These are phyloP conservation scores for Macropis europaea DNA, from an alignment of 2,888 invertebrate species.

Conservation along the genomic window DNA sequence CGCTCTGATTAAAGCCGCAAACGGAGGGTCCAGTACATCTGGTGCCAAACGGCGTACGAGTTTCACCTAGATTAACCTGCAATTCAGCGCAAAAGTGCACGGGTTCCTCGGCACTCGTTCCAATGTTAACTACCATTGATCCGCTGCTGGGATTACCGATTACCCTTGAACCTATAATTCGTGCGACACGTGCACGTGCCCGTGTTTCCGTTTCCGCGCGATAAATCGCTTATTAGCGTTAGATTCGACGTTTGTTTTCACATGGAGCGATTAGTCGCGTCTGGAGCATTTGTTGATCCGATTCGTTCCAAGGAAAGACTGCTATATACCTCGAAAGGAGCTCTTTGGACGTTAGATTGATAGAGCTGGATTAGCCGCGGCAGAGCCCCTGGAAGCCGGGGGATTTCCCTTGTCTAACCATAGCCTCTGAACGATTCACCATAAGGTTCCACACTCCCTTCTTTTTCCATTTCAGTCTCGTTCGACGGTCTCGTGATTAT, in stretches of 20 bases:
- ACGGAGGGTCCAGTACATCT: conserved; percentile 60
- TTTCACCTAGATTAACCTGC: conserved; percentile 9
- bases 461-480: conserved; percentile 42
- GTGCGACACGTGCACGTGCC: too few species aligned
- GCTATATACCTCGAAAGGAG: conserved; percentile 47
- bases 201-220: not conserved
- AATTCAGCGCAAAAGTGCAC: conserved; percentile 1
- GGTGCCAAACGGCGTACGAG: conserved; percentile 48
- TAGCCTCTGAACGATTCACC: conserved; percentile 61
- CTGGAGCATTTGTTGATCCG: not conserved
- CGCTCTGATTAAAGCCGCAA: conserved; percentile 68
- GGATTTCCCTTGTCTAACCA: conserved; percentile 67
- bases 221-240: not conserved
- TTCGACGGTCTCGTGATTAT: conserved; percentile 52
- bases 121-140: too few species aligned
- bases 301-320: conserved; percentile 28
- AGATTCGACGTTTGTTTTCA: not conserved
- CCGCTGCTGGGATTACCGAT: too few species aligned
- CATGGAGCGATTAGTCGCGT: not conserved
- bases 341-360: conserved; percentile 73
- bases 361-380: conserved; percentile 74
- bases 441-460: conserved; percentile 56
- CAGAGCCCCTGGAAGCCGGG: conserved; percentile 64
- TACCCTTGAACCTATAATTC: too few species aligned
- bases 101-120: too few species aligned